Percentiles rank a stretch among this genome's conserved stretches.
These are phyloP conservation scores for Ramphastos sulfuratus DNA, from an alignment of 2,113 vertebrate species.

Conservation along the genomic window DNA sequence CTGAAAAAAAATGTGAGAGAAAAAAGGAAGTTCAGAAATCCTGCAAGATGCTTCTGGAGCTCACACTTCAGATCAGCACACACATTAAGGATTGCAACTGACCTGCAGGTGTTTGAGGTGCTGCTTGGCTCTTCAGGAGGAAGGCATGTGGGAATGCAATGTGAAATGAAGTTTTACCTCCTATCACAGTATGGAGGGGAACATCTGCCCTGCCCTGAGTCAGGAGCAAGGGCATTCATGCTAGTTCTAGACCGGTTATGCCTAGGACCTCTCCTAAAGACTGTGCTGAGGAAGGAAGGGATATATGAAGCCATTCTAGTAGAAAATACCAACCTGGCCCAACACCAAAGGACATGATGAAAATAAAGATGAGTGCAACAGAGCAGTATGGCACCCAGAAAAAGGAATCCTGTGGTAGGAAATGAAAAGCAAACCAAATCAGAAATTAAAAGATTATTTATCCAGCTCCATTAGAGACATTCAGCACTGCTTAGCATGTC, in stretches of 20 bases:
- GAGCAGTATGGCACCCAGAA: slow-evolving; percentile 84
- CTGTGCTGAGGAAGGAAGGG: neutral
- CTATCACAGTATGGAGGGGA: neutral
- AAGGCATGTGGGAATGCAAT: neutral
- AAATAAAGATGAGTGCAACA: slow-evolving; percentile 79
- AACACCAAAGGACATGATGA: slow-evolving; percentile 76
- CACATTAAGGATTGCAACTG: neutral
- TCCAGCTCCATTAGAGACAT: neutral
- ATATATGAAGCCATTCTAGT: neutral
- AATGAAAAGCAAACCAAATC: neutral
- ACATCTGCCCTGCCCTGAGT: neutral
- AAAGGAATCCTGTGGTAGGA: slow-evolving; percentile 58
- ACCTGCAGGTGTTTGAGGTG: neutral
- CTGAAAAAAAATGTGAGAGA: slow-evolving; percentile 56
- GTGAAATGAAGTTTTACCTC: neutral
- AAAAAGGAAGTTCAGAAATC: neutral
- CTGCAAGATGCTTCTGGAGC: neutral
- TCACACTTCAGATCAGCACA: neutral
- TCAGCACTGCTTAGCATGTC: neutral
- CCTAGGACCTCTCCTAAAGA: neutral
- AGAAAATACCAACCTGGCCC: slow-evolving; percentile 77
- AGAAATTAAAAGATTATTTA: neutral
- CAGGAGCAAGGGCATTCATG: neutral
- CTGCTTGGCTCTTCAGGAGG: neutral
- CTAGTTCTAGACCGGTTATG: neutral